A percentile compares a stretch with the other conserved stretches of the same genome.
phyloP scores from a whole-genome alignment of 2,113 vertebrate species.

The Dicrurus megarhynchus region DNA sequence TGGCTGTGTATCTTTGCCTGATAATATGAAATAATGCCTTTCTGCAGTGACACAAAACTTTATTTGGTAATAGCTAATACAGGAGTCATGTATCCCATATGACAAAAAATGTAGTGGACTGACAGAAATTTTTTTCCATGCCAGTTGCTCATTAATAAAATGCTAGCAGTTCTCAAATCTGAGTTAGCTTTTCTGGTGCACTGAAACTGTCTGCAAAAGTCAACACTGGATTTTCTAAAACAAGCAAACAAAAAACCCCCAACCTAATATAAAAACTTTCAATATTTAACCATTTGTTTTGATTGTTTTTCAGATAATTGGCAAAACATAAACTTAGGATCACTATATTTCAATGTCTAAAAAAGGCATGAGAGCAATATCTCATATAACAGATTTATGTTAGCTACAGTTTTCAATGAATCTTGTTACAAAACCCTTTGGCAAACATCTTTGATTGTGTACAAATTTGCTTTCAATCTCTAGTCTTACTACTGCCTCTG shows the following conservation, averaged over 20 bases:
- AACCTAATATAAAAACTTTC: neutral
- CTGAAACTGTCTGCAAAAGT: neutral
- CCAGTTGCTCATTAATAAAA: neutral
- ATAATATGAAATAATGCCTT: neutral
- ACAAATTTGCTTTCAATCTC: neutral
- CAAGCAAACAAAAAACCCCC: neutral
- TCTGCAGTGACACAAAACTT: neutral
- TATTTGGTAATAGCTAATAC: neutral
- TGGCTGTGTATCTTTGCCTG: neutral
- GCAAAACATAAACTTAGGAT: neutral
- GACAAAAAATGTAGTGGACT: neutral
- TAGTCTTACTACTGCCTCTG: neutral
- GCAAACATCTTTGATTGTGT: neutral
- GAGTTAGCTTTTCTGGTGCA: neutral
- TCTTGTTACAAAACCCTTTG: neutral
- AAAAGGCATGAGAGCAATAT: neutral
- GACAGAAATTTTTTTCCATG: neutral
- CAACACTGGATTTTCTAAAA: slow-evolving; percentile 4
- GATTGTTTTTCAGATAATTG: neutral
- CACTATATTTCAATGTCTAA: neutral
- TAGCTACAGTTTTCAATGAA: neutral
- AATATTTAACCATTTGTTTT: slow-evolving; percentile 5
- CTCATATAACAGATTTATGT: neutral
- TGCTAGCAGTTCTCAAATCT: neutral
- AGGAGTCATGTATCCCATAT: neutral